A percentile compares a stretch with the other conserved stretches of the same genome.
These are phyloP conservation scores for Volucella inflata DNA, from an alignment of 2,888 invertebrate species.

Conservation along the genomic window DNA sequence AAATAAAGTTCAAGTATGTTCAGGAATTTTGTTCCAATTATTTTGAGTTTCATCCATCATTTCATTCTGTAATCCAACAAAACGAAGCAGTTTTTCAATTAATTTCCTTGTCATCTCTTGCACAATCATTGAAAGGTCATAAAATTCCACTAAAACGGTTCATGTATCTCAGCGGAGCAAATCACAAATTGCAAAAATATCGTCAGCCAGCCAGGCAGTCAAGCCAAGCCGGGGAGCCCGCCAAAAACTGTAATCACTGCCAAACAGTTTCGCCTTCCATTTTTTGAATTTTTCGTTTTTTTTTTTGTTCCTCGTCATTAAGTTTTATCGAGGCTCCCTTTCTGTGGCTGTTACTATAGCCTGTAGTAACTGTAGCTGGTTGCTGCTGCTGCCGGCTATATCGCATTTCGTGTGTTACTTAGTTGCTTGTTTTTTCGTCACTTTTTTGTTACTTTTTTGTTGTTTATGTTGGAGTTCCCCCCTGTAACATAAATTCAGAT, in stretches of 20 bases:
- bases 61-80: background rate
- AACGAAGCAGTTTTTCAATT: conserved; percentile 35
- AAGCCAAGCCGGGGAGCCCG: background rate
- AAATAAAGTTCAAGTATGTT: too few relatives aligned
- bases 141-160: conserved; percentile 52
- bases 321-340: conserved; percentile 41
- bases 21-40: too few relatives aligned
- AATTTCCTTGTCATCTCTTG: conserved; percentile 30
- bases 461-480: conserved; percentile 16
- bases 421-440: conserved; percentile 20
- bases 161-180: conserved; percentile 37
- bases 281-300: conserved; percentile 21
- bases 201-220: conserved; percentile 5
- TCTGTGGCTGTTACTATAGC: background rate
- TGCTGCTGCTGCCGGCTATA: background rate
- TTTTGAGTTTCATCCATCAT: background rate
- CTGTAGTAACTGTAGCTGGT: conserved; percentile 1
- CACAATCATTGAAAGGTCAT: conserved; percentile 56
- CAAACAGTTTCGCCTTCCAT: conserved; percentile 56
- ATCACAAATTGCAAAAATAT: conserved; percentile 31
- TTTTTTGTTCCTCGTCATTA: conserved; percentile 64
- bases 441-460: conserved; percentile 16
- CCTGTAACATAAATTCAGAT: conserved; percentile 20
- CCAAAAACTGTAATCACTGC: conserved; percentile 50
- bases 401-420: conserved; percentile 44